Conservation (phyloP, 2,113 vertebrate genomes). For the Perognathus longimembris region DNA sequence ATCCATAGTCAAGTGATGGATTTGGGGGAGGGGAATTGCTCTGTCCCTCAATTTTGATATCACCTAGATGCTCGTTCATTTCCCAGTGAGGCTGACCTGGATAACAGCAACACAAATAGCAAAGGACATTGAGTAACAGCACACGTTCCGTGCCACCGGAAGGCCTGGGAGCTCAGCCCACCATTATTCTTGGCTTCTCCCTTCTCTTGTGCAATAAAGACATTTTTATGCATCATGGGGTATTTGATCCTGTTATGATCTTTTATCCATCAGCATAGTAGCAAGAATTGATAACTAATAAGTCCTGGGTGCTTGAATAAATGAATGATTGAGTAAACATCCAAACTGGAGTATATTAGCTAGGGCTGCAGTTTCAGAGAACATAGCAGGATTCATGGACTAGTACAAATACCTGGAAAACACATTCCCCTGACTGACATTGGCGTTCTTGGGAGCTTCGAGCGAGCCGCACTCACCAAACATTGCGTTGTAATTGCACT, state of each 20-base stretch:
- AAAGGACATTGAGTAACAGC: neutral
- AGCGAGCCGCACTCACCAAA: neutral
- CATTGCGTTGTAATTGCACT: neutral
- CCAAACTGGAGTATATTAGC: neutral
- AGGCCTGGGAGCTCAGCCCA: neutral
- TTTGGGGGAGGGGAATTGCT: neutral
- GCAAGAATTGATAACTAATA: neutral
- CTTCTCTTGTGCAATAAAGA: neutral
- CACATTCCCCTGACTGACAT: neutral
- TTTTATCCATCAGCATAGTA: neutral
- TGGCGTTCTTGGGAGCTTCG: neutral
- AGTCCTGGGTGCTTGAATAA: neutral
- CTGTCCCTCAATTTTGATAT: neutral
- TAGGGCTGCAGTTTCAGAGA: neutral
- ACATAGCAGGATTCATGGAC: neutral
- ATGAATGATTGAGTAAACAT: neutral
- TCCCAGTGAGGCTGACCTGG: slow-evolving; percentile 24
- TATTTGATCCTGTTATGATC: neutral
- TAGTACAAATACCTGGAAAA: neutral
- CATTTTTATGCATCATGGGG: neutral
- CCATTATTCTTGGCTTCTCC: neutral
- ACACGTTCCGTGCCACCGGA: neutral
- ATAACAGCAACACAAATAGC: slow-evolving; percentile 43
- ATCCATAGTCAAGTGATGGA: neutral
- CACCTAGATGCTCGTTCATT: neutral